A percentile compares a stretch with the other conserved stretches of the same genome.
Conservation (phyloP, 2,797 vertebrate genomes). For the Phalloptychus januarius region DNA sequence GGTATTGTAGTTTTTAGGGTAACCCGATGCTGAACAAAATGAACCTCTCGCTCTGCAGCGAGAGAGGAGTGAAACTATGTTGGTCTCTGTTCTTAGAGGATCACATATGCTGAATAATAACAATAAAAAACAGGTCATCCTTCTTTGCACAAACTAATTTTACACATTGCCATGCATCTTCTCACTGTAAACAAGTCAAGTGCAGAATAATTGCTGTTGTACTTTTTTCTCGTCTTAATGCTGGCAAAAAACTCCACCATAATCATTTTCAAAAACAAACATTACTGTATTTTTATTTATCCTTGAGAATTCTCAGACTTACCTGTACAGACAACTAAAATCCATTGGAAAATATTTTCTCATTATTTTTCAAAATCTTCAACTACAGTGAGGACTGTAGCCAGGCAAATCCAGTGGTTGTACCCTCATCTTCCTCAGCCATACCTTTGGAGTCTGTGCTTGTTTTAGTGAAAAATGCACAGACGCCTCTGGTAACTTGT, state of each 20-base stretch:
- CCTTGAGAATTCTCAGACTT: background rate
- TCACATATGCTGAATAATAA: slow-evolving; percentile 9
- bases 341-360: background rate
- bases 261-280: background rate
- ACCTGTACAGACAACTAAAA: background rate
- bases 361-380: background rate
- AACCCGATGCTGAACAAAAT: slow-evolving; percentile 52
- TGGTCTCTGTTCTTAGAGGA: slow-evolving; percentile 25
- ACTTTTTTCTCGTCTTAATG: background rate
- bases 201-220: background rate
- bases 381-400: background rate
- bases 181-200: background rate
- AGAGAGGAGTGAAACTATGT: slow-evolving; percentile 1
- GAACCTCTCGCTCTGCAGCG: slow-evolving; percentile 33
- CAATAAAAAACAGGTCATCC: background rate
- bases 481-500: background rate
- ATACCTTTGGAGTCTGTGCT: background rate
- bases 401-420: background rate
- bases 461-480: background rate
- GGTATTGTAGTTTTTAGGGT: slow-evolving; percentile 60
- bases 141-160: background rate
- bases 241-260: background rate
- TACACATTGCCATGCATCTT: background rate
- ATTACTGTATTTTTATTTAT: background rate
- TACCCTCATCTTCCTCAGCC: background rate